Evolutionary conservation across 2,888 invertebrate genomes (phyloP).

Genomic region (Hoplodrina blanda): DNA sequence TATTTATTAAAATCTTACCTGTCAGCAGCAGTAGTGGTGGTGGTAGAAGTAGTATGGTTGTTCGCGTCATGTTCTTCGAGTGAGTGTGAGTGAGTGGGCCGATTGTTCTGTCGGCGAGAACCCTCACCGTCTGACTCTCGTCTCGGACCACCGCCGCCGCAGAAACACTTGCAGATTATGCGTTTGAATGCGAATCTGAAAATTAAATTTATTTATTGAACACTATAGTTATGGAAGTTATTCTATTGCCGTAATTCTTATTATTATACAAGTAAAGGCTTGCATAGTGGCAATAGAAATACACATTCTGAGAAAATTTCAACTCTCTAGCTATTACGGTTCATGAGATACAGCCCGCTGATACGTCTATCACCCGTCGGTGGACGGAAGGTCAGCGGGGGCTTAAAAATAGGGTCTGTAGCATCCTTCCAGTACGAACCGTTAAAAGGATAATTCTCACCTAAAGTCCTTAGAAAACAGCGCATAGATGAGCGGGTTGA

Average conservation of each 20-base stretch:
- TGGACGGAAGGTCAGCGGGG: too few species aligned
- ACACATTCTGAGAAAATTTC: too few species aligned
- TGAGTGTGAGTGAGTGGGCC: conserved; percentile 79
- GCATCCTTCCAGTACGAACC: too few species aligned
- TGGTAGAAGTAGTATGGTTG: conserved; percentile 55
- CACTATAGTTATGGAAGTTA: too few species aligned
- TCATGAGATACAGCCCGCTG: too few species aligned
- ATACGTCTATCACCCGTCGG: too few species aligned
- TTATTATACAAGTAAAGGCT: too few species aligned
- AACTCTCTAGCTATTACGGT: too few species aligned
- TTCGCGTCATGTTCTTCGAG: conserved; percentile 78
- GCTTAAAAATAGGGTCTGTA: too few species aligned
- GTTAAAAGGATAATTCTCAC: conserved; percentile 63
- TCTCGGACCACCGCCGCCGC: conserved; percentile 83
- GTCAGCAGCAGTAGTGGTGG: conserved; percentile 70
- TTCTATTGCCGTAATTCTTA: too few species aligned
- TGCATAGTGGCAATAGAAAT: too few species aligned
- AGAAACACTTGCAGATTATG: conserved; percentile 96
- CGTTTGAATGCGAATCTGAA: conserved; percentile 97
- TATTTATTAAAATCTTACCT: conserved; percentile 64
- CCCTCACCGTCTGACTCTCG: conserved; percentile 80
- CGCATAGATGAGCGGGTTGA: conserved; percentile 98
- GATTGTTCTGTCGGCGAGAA: conserved; percentile 69
- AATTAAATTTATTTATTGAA: not conserved
- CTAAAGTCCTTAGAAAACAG: conserved; percentile 97